Conservation (phyloP, 23 tunicate species). For the Diplosoma virens region DNA sequence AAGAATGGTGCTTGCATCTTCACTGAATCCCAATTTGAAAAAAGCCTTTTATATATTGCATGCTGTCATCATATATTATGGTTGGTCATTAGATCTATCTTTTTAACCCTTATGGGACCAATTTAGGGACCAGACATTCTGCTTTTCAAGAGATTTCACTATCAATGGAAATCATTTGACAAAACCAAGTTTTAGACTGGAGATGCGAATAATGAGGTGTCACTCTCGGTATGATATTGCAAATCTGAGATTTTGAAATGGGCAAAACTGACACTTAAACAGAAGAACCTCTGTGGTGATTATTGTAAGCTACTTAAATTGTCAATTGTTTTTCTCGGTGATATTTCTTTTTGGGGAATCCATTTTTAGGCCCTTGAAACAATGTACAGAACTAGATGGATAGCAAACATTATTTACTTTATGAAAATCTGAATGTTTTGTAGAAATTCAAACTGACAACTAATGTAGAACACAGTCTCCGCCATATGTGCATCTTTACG, state of each 20-base stretch:
- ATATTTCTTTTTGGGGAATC: not conserved
- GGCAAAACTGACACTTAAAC: constrained; percentile 11
- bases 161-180: not conserved
- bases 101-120: too few relatives aligned
- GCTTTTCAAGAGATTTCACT: not conserved
- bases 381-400: constrained; percentile 11
- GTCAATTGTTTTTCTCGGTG: not conserved
- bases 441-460: too few relatives aligned
- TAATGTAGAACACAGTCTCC: too few relatives aligned
- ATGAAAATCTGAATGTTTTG: too few relatives aligned
- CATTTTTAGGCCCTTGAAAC: constrained; percentile 9
- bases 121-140: too few relatives aligned
- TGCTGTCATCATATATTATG: constrained; percentile 15
- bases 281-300: constrained; percentile 1
- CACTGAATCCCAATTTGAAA: not conserved
- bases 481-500: constrained; percentile 7
- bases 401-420: constrained; percentile 5
- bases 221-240: constrained; percentile 2
- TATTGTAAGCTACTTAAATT: constrained; percentile 1
- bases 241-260: constrained; percentile 16
- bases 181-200: not conserved
- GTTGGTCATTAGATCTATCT: constrained; percentile 6
- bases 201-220: not conserved
- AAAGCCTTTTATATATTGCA: too few relatives aligned
- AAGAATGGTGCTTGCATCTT: constrained; percentile 23